These are phyloP conservation scores for Zaprionus lineosus DNA, from an alignment of 2,888 invertebrate species.

Conservation along the genomic window DNA sequence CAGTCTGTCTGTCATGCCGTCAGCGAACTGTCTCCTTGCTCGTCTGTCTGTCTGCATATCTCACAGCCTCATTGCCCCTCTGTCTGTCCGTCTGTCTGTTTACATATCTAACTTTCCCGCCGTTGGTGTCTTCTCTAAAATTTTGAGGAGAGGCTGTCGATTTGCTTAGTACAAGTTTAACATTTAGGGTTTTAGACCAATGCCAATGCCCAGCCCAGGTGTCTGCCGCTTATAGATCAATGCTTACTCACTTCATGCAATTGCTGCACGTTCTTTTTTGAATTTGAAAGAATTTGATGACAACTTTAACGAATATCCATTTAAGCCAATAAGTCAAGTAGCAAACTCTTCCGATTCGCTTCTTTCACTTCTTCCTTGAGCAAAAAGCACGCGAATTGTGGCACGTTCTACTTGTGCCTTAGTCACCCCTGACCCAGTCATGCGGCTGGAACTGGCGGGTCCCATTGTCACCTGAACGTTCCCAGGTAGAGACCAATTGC, in stretches of 20 bases:
- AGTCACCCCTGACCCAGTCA: too few species aligned
- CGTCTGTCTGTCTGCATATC: slow-evolving; percentile 5
- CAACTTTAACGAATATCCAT: slow-evolving; percentile 69
- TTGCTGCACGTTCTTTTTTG: slow-evolving; percentile 58
- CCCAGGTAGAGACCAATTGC: too few species aligned
- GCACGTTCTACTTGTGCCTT: slow-evolving; percentile 56
- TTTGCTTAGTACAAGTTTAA: too few species aligned
- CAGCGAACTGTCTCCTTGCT: not conserved
- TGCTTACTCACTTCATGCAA: slow-evolving; percentile 44
- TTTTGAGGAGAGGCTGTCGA: too few species aligned
- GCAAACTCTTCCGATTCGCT: slow-evolving; percentile 7
- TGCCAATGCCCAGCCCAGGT: too few species aligned
- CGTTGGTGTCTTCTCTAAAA: too few species aligned
- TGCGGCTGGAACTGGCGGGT: too few species aligned
- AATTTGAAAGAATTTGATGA: slow-evolving; percentile 53
- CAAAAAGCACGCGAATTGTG: slow-evolving; percentile 58
- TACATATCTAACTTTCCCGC: too few species aligned
- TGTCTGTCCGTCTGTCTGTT: too few species aligned
- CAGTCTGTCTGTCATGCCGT: slow-evolving; percentile 6
- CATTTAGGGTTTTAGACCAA: too few species aligned
- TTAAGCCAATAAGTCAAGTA: slow-evolving; percentile 41
- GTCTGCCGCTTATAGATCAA: slow-evolving; percentile 9
- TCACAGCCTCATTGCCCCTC: too few species aligned
- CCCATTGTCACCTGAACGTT: slow-evolving; percentile 68
- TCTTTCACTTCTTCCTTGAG: not conserved